Conservation (phyloP, 2,797 vertebrate species). For the Darevskia nairensis region DNA sequence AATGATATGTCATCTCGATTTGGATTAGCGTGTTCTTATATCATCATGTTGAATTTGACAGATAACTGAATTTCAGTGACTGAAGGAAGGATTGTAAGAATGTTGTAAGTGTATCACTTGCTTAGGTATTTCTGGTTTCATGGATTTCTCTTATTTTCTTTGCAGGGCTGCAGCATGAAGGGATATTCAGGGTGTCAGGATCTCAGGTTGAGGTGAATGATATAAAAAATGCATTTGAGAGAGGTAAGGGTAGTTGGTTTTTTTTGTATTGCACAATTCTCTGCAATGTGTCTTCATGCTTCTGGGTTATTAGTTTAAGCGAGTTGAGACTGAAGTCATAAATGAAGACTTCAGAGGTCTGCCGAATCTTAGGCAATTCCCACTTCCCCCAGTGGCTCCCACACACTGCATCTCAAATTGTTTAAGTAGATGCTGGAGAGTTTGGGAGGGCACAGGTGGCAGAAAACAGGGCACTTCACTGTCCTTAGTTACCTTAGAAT, state of each 20-base stretch:
- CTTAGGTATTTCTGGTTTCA: background rate
- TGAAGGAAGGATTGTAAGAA: background rate
- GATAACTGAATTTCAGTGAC: background rate
- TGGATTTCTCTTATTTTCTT: conserved; percentile 30
- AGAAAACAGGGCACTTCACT: background rate
- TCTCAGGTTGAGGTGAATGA: conserved; percentile 99
- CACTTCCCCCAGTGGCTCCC: conserved; percentile 10
- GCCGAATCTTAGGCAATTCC: background rate
- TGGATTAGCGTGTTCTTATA: background rate
- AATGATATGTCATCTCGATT: conserved; percentile 29
- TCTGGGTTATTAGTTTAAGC: background rate
- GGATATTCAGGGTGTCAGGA: conserved; percentile 97
- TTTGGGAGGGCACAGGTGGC: too few species aligned
- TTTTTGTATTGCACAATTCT: background rate
- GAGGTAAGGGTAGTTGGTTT: conserved; percentile 81
- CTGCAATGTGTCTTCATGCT: background rate
- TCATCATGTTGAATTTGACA: background rate
- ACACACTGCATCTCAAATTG: conserved; percentile 29
- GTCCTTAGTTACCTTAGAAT: background rate
- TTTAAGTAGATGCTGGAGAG: conserved; percentile 3
- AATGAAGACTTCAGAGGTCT: too few species aligned
- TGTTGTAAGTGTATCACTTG: background rate
- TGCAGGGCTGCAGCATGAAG: conserved; percentile 93
- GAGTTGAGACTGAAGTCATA: background rate
- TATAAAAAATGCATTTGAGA: conserved; percentile 98